Evolutionary conservation across 2,113 vertebrate genomes (phyloP).

Genomic region (Hippocampus comes): DNA sequence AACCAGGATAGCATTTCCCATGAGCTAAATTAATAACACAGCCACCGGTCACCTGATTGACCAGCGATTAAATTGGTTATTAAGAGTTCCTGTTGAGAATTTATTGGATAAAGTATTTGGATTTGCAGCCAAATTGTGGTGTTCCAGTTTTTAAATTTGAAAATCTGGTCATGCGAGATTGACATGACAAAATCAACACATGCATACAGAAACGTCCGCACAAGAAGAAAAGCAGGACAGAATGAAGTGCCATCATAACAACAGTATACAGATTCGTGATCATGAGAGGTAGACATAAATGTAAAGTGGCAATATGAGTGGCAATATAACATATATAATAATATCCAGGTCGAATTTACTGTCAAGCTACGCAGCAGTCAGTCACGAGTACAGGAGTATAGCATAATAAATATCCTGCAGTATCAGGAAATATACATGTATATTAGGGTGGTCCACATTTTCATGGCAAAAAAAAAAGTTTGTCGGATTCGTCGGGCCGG

Average conservation of each 20-base stretch:
- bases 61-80: no score
- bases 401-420: constrained; percentile 49
- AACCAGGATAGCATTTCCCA: no score
- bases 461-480: no score
- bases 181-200: constrained; percentile 15
- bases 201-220: background rate
- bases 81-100: no score
- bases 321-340: constrained; percentile 32
- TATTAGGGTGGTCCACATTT: no score
- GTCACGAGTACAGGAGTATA: constrained; percentile 28
- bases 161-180: no score
- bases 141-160: no score
- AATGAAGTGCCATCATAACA: constrained; percentile 8
- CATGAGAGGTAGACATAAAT: background rate
- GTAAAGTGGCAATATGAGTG: constrained; percentile 16
- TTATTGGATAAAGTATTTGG: no score
- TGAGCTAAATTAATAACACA: no score
- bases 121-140: no score
- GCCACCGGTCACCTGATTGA: no score
- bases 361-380: constrained; percentile 48
- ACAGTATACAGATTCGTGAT: constrained; percentile 12
- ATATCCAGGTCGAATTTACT: constrained; percentile 47
- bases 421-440: constrained; percentile 16
- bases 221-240: constrained; percentile 9
- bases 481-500: no score